phyloP scores from a whole-genome alignment of 2,797 vertebrate genomes.

The Crocidura indochinensis region DNA sequence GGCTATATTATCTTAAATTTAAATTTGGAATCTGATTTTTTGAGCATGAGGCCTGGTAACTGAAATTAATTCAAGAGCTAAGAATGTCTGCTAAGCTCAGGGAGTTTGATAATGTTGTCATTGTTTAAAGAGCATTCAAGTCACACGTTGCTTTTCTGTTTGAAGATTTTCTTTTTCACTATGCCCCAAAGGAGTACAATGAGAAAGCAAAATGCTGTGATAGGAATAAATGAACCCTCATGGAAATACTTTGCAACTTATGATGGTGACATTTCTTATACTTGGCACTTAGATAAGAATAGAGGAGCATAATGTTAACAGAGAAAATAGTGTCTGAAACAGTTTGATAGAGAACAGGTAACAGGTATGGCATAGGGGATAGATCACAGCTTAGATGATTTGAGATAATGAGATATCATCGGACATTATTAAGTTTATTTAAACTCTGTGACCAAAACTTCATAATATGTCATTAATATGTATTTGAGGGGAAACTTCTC shows the following conservation, averaged over 20 bases:
- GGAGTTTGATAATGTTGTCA: slow-evolving; percentile 72
- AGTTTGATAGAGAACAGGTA: neutral
- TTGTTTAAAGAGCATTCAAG: slow-evolving; percentile 74
- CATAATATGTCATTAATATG: slow-evolving; percentile 13
- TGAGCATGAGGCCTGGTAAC: slow-evolving; percentile 68
- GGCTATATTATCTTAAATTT: slow-evolving; percentile 69
- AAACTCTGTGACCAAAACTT: slow-evolving; percentile 17
- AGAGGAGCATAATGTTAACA: neutral
- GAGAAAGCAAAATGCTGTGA: slow-evolving; percentile 64
- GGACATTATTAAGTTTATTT: slow-evolving; percentile 23
- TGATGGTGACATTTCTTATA: neutral
- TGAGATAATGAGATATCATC: neutral
- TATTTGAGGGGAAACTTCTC: slow-evolving; percentile 2
- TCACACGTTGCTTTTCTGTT: slow-evolving; percentile 74
- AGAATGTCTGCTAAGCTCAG: slow-evolving; percentile 31
- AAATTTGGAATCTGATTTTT: slow-evolving; percentile 71
- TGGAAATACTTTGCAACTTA: slow-evolving; percentile 49
- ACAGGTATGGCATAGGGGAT: neutral
- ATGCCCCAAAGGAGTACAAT: slow-evolving; percentile 39
- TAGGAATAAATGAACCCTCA: slow-evolving; percentile 52
- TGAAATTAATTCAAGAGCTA: neutral
- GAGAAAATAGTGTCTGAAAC: slow-evolving; percentile 50
- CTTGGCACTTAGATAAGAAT: neutral
- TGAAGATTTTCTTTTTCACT: slow-evolving; percentile 64
- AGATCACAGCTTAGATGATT: neutral